Conservation (phyloP, 2,888 invertebrate species). For the Pterobdella sp. region DNA sequence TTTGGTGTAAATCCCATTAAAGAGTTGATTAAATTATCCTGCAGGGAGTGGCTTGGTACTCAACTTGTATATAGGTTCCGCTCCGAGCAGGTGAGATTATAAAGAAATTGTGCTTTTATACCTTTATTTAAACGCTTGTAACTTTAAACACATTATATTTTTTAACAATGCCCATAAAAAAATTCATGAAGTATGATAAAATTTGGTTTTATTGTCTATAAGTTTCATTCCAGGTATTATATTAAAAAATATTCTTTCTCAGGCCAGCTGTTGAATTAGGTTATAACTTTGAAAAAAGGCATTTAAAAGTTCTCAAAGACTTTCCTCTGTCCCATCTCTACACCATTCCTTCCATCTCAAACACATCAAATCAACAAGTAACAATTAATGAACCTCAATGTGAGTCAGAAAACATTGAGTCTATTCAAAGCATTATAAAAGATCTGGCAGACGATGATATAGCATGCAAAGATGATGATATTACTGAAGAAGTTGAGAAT, state of each 20-base stretch:
- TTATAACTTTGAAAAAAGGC: constrained; percentile 69
- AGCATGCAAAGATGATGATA: background rate
- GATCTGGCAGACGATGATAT: constrained; percentile 9
- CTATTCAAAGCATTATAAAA: background rate
- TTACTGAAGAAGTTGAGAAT: background rate
- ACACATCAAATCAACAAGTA: background rate
- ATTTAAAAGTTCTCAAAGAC: constrained; percentile 63
- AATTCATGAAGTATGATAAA: no score
- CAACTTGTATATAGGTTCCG: constrained; percentile 33
- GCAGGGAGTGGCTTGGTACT: constrained; percentile 30
- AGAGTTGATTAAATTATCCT: no score
- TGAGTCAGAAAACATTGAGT: background rate
- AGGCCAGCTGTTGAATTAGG: constrained; percentile 61
- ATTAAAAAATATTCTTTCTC: constrained; percentile 33
- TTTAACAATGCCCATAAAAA: no score
- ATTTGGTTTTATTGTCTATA: no score
- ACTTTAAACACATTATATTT: no score
- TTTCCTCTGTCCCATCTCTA: constrained; percentile 40
- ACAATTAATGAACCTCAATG: background rate
- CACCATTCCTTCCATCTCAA: constrained; percentile 19
- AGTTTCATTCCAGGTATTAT: no score
- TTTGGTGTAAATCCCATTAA: no score
- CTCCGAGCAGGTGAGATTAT: constrained; percentile 30
- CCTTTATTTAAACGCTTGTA: background rate
- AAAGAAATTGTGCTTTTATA: background rate